These are phyloP conservation scores for Aegithalos caudatus DNA, from an alignment of 2,113 vertebrate species.

Conservation along the genomic window DNA sequence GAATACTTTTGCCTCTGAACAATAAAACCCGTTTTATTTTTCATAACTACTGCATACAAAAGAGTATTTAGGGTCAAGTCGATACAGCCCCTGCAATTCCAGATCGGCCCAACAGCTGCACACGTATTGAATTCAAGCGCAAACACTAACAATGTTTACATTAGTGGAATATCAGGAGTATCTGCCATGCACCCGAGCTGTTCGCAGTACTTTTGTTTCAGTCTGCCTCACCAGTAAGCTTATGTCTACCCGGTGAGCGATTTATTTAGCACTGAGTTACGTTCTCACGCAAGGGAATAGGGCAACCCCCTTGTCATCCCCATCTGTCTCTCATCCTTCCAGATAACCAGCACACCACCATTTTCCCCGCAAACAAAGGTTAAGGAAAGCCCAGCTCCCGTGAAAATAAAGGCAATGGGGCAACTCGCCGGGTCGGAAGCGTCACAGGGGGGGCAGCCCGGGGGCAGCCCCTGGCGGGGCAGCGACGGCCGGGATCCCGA, in stretches of 20 bases:
- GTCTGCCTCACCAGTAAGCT: neutral
- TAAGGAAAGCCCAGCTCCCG: neutral
- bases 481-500: neutral
- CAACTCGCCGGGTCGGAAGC: neutral
- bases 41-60: neutral
- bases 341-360: constrained; percentile 12
- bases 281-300: neutral
- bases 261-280: neutral
- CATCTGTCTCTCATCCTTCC: neutral
- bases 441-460: neutral
- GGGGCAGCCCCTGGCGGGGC: neutral
- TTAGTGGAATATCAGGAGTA: neutral
- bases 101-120: neutral
- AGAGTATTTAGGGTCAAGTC: neutral
- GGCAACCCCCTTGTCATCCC: neutral
- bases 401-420: neutral
- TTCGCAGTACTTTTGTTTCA: neutral
- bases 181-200: neutral
- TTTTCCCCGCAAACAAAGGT: constrained; percentile 23
- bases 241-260: neutral
- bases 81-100: neutral
- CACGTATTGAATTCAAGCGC: neutral
- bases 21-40: neutral
- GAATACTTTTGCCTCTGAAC: neutral
- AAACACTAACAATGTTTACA: neutral